Evolutionary conservation across 2,797 vertebrate species (phyloP).

Genomic region (Geotrypetes seraphini): DNA sequence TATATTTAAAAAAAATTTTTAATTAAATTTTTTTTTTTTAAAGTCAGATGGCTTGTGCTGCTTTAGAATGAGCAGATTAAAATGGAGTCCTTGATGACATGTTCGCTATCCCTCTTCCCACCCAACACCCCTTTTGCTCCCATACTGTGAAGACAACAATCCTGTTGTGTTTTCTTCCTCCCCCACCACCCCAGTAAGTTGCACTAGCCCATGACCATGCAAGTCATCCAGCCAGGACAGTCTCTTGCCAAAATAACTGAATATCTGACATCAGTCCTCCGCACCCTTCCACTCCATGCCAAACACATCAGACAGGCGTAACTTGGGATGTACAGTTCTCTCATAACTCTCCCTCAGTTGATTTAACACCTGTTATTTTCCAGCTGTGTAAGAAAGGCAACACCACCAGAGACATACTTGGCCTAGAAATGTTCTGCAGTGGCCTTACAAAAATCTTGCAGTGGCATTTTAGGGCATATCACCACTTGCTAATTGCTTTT

Average conservation of each 20-base stretch:
- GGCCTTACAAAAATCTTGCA: too few relatives aligned
- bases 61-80: constrained; percentile 6
- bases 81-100: neutral
- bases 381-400: constrained; percentile 6
- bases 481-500: too few relatives aligned
- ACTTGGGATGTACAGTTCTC: constrained; percentile 17
- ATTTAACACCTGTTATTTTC: neutral
- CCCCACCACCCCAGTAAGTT: neutral
- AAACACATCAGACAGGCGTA: constrained; percentile 8
- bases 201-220: neutral
- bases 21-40: too few relatives aligned
- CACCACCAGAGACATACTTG: too few relatives aligned
- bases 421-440: too few relatives aligned
- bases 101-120: too few relatives aligned
- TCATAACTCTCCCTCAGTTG: too few relatives aligned
- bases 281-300: too few relatives aligned
- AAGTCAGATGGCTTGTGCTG: constrained; percentile 11
- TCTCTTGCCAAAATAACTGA: constrained; percentile 25
- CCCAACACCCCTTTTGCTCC: too few relatives aligned
- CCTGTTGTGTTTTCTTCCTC: neutral
- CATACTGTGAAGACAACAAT: too few relatives aligned
- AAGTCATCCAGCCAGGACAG: constrained; percentile 3
- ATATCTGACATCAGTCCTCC: too few relatives aligned
- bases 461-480: too few relatives aligned
- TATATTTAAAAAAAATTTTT: constrained; percentile 16